Percentiles rank a stretch among this genome's conserved stretches.
phyloP scores from a whole-genome alignment of 2,113 vertebrate genomes.

The Pseudopodoces humilis region DNA sequence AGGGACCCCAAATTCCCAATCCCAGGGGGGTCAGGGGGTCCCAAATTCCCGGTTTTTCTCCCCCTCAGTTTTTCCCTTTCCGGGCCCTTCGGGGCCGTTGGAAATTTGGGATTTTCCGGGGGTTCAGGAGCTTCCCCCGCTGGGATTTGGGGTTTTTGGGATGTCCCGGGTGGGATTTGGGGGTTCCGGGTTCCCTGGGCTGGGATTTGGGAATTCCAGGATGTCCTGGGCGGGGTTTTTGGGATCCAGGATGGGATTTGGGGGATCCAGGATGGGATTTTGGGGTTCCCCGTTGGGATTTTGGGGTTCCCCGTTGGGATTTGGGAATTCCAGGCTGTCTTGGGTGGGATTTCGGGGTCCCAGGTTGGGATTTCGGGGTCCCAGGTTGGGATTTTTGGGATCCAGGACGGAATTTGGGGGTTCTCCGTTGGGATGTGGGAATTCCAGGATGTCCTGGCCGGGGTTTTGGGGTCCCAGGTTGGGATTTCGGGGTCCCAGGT shows the following conservation, averaged over 20 bases:
- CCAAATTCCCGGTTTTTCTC: not conserved
- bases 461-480: not conserved
- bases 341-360: too few relatives aligned
- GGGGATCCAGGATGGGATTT: too few relatives aligned
- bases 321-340: not conserved
- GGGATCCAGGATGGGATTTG: not conserved
- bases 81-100: too few relatives aligned
- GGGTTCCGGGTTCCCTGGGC: too few relatives aligned
- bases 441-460: not conserved
- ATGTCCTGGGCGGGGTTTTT: not conserved
- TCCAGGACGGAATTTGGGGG: not conserved
- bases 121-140: not conserved
- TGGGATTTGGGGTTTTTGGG: not conserved
- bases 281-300: not conserved
- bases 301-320: not conserved
- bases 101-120: not conserved
- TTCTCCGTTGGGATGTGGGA: rapidly evolving
- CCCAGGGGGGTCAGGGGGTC: not conserved
- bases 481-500: not conserved
- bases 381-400: too few relatives aligned
- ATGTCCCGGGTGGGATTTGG: not conserved
- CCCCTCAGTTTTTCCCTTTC: not conserved
- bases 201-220: not conserved
- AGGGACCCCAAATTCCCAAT: not conserved
- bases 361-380: not conserved